Evolutionary conservation across 2,888 invertebrate species (phyloP).

Genomic region (Ennomos erosarius): DNA sequence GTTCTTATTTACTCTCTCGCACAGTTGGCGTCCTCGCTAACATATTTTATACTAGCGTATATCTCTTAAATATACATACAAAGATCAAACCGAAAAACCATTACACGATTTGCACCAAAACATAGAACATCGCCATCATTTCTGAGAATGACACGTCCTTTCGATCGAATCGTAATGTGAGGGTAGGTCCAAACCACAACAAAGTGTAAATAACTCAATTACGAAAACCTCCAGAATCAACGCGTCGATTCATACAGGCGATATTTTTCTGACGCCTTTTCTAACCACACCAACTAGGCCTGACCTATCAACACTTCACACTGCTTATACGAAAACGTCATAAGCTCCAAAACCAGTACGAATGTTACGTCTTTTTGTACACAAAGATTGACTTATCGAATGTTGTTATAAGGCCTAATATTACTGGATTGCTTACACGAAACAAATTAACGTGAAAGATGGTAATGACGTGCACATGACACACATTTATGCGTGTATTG

Average conservation of each 20-base stretch:
- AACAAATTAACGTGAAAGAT: slow-evolving; percentile 46
- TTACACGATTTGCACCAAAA: no score
- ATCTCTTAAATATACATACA: no score
- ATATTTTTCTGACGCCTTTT: neutral
- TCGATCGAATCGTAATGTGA: no score
- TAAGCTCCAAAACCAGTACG: neutral
- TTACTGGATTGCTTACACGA: slow-evolving; percentile 36
- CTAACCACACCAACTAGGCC: slow-evolving; percentile 1
- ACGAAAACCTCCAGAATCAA: slow-evolving; percentile 14
- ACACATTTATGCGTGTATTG: slow-evolving; percentile 30
- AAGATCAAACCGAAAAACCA: no score
- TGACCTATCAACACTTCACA: slow-evolving; percentile 1
- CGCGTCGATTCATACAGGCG: neutral
- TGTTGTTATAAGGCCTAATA: slow-evolving; percentile 3
- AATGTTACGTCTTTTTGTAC: neutral
- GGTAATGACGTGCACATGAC: slow-evolving; percentile 38
- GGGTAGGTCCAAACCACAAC: no score
- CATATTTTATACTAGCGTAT: no score
- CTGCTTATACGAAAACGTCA: neutral
- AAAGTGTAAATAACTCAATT: slow-evolving; percentile 19
- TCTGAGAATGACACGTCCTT: no score
- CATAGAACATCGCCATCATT: no score
- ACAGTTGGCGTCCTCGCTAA: no score
- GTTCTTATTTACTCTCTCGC: no score
- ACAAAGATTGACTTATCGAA: neutral